Conservation (phyloP, 2,113 vertebrate species). For the Tyto alba region DNA sequence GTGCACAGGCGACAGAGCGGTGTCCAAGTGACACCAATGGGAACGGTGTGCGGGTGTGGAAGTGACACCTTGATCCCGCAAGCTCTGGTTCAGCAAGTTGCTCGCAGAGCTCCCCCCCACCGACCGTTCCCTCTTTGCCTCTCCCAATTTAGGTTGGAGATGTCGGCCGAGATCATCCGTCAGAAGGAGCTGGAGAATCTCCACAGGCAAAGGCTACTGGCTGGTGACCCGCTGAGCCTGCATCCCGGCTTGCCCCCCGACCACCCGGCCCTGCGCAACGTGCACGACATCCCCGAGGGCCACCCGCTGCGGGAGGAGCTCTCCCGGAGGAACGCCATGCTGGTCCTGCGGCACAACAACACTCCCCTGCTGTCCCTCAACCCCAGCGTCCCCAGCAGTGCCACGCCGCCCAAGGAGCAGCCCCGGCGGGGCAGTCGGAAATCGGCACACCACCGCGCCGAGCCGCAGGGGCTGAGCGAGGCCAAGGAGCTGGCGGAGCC, state of each 20-base stretch:
- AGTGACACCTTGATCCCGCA: rapidly evolving
- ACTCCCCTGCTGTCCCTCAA: slow-evolving; percentile 83
- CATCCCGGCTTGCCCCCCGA: slow-evolving; percentile 80
- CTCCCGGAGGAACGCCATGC: slow-evolving; percentile 86
- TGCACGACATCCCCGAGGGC: slow-evolving; percentile 85
- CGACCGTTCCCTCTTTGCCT: background rate
- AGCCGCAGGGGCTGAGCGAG: slow-evolving; percentile 59
- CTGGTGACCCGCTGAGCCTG: slow-evolving; percentile 74
- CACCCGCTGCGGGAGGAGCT: slow-evolving; percentile 87
- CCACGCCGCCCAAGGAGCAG: slow-evolving; percentile 75
- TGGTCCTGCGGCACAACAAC: slow-evolving; percentile 87
- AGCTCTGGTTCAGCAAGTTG: rapidly evolving
- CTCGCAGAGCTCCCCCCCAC: rapidly evolving
- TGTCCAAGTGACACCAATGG: rapidly evolving
- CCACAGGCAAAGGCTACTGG: slow-evolving; percentile 83
- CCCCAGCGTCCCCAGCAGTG: slow-evolving; percentile 68
- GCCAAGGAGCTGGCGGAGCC: slow-evolving; percentile 59
- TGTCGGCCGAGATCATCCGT: slow-evolving; percentile 91
- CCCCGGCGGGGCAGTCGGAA: slow-evolving; percentile 66
- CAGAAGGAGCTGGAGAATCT: slow-evolving; percentile 91
- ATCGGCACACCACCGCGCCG: slow-evolving; percentile 28
- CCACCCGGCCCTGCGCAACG: slow-evolving; percentile 84
- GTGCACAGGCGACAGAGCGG: rapidly evolving
- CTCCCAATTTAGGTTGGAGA: slow-evolving; percentile 80
- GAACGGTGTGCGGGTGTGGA: rapidly evolving